Evolutionary conservation across 1,140 invertebrate genomes (phyloP), one percentile per base, ranked within the genome.

Genomic region (Eupristina koningsbergeri): DNA sequence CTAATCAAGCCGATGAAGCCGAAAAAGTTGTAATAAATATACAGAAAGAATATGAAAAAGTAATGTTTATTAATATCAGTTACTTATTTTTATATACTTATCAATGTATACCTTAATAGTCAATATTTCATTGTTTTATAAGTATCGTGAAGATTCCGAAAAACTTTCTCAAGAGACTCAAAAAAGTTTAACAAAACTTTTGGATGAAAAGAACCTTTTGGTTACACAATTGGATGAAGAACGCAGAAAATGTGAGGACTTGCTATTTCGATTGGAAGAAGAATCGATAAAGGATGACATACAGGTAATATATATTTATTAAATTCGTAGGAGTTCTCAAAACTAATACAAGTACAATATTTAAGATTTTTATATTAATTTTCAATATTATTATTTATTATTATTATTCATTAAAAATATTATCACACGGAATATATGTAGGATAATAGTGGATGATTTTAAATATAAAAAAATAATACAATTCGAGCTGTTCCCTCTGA

Each of bases 241-340:
- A 87, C 95, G 94, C 88, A 95, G 96, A 88, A 98, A 97, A 91
- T 94, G 96, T 19, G 98, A 99, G 93, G 98, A 99, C 91, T 93
- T 98, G 71, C 95, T 97, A 89, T 99, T 99, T 89, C 94, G 96
- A 61, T 95, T 97, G 84, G 98, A 99, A 93, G 98, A 99, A 91
- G 97, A 97, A 87, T 95, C 94, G 45, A 95, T 97, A 86, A 93
- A 96, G 91, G 94, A 94, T 87, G 96, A 97, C 89, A 93, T 97
- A 89, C 95, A 97, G 94, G 96, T 97, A 94, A 73, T 50, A 61
- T 26, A 7, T 29, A 45, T 41, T 64, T 17, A 41, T 39, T 34
- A 13, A n/a, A 78, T 63, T 15, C n/a, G 11, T 41, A 41, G 9
- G 34, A 78, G 26, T 63, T 39, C 26, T 78, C 26, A 78, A 7